Evolutionary conservation across 2,888 invertebrate species (phyloP).

Genomic region (Adelphocoris suturalis): DNA sequence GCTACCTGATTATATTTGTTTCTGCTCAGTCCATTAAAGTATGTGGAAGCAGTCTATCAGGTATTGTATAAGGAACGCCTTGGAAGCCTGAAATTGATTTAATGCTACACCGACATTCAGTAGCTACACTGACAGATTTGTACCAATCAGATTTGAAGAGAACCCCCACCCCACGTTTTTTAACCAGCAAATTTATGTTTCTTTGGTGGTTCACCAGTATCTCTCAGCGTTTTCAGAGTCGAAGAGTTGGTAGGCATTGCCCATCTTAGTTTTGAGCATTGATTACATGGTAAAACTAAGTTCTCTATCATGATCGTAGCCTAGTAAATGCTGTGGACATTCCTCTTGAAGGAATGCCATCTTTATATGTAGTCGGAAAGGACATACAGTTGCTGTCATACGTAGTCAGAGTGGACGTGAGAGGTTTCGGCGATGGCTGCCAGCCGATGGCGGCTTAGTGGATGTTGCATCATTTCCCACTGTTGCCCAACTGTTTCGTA

Average conservation of each 20-base stretch:
- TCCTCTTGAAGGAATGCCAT: background rate
- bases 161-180: too few relatives aligned
- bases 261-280: conserved; percentile 1
- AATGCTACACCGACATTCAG: too few relatives aligned
- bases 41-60: too few relatives aligned
- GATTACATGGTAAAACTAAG: background rate
- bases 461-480: conserved; percentile 77
- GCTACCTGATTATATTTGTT: too few relatives aligned
- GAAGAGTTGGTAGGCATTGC: background rate
- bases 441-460: conserved; percentile 78
- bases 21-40: too few relatives aligned
- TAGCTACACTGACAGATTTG: too few relatives aligned
- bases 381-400: conserved; percentile 76
- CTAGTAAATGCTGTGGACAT: background rate
- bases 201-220: background rate
- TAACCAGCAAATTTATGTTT: background rate
- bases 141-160: too few relatives aligned
- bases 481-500: conserved; percentile 82
- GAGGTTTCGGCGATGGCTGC: conserved; percentile 82
- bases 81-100: too few relatives aligned
- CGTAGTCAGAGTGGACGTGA: conserved; percentile 82
- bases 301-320: background rate
- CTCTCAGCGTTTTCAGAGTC: background rate
- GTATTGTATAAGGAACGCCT: too few relatives aligned
- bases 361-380: background rate